A percentile compares a stretch with the other conserved stretches of the same genome.
phyloP scores from a whole-genome alignment of 2,113 vertebrate genomes.

The Oreotrochilus melanogaster region DNA sequence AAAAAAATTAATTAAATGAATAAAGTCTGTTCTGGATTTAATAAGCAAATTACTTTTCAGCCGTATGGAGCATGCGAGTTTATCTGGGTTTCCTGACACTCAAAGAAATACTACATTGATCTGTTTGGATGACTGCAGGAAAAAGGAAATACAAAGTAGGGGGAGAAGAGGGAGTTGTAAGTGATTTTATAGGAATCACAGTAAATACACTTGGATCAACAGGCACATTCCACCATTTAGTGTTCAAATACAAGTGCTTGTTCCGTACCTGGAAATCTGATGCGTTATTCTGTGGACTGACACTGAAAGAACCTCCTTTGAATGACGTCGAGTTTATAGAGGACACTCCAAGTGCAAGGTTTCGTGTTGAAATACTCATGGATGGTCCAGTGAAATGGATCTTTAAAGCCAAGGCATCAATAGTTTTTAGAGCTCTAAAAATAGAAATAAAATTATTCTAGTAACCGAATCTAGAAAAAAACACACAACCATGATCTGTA shows the following conservation, averaged over 20 bases:
- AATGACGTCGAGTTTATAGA: slow-evolving; percentile 81
- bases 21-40: neutral
- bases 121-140: neutral
- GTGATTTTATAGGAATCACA: neutral
- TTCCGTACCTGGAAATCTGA: slow-evolving; percentile 87
- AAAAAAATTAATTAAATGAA: neutral
- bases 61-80: neutral
- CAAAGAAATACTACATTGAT: slow-evolving; percentile 21
- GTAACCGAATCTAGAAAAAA: neutral
- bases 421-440: slow-evolving; percentile 89
- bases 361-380: slow-evolving; percentile 86
- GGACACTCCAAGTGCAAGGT: slow-evolving; percentile 88
- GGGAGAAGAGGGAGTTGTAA: neutral
- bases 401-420: slow-evolving; percentile 91
- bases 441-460: slow-evolving; percentile 5
- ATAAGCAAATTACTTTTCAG: slow-evolving; percentile 10
- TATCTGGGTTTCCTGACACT: slow-evolving; percentile 23
- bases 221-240: neutral
- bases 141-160: slow-evolving; percentile 13
- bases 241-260: neutral
- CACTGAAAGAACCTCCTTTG: slow-evolving; percentile 87
- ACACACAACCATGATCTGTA: neutral
- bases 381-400: slow-evolving; percentile 84
- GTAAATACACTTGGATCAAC: neutral
- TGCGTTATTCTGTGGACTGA: slow-evolving; percentile 80